Base-by-base conservation (phyloP, 2,113 vertebrate genomes). In the Upupa epops region DNA sequence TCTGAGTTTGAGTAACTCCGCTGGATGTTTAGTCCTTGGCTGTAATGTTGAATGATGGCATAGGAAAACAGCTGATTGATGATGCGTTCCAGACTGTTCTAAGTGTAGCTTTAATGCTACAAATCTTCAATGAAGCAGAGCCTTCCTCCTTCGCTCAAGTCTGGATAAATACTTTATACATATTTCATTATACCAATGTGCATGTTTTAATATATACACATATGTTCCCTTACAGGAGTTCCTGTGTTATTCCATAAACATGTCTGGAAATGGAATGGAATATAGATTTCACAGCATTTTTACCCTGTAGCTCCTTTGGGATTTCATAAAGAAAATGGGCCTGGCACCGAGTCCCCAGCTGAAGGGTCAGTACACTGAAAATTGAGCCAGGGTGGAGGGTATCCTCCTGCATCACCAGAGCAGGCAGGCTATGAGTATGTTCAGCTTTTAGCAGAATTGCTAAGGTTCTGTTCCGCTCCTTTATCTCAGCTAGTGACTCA, bases 401-500 rank as follows among this genome's bases (percentile, higher is more conserved):
- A 2, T 14, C 26, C 2, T 11, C 4, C 48, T 45, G 88, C 56
- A 17, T 20, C 51, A 1, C 29, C 45, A 75, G 71, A 59, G 72
- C 7, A 70, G 79, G 37, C 52, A n/a, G 18, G 2, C 49, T 12
- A 37, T 1, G 25, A 59, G 36, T 5, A 46, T 24, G 31, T 58
- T 11, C 34, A 74, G 94, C 65, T 94, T 46, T 68, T 36, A 61
- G 69, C 90, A 42, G 36, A 8, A 8, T 19, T 75, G 68, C 73
- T 42, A 42, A 58, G 28, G 26, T 55, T 83, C 73, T 81, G 22
- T 21, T 48, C 74, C 60, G 32, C 3, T 78, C 73, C 81, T 77
- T 34, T 21, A 18, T 56, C 93, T 46, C 65, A 17, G 84, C 64
- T 51, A 10, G 18, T 94, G 94, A 90, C 86, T 95, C 93, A 93